Evolutionary conservation across 2,113 vertebrate species (phyloP).

Genomic region (Sialia sialis): DNA sequence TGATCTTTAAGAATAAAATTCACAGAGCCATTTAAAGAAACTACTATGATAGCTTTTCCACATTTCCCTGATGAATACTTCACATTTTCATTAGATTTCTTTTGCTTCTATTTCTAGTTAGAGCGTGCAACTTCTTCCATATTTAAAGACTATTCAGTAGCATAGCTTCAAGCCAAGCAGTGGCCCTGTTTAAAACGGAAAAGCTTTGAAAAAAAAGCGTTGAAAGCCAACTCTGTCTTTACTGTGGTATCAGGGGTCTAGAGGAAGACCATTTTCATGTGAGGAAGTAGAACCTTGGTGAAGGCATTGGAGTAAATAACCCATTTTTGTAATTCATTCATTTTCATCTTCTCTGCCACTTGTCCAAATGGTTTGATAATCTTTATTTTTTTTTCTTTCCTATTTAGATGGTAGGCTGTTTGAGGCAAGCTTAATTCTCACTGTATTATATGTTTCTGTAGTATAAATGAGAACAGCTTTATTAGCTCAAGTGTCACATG

Average conservation of each 20-base stretch:
- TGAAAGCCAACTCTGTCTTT: not conserved
- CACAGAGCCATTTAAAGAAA: constrained; percentile 58
- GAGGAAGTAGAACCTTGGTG: not conserved
- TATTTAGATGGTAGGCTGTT: not conserved
- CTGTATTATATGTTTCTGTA: not conserved
- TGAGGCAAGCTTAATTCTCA: not conserved
- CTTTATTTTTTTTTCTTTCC: not conserved
- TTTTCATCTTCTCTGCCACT: not conserved
- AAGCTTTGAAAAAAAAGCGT: no score
- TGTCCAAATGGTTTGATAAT: not conserved
- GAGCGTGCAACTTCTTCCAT: constrained; percentile 26
- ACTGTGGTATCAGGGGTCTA: not conserved
- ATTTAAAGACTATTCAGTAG: constrained; percentile 8
- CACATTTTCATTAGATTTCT: not conserved
- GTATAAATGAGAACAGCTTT: not conserved
- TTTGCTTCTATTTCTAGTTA: constrained; percentile 17
- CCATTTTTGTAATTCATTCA: not conserved
- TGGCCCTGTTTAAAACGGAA: not conserved
- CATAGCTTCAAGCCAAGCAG: not conserved
- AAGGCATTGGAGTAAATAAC: not conserved
- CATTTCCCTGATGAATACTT: constrained; percentile 47
- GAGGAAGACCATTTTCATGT: not conserved
- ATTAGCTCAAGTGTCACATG: not conserved
- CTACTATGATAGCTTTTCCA: constrained; percentile 49
- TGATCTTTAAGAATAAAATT: constrained; percentile 40